Base-by-base conservation (phyloP, 2,888 invertebrate species). In the Hydrotaea diabolus region DNA sequence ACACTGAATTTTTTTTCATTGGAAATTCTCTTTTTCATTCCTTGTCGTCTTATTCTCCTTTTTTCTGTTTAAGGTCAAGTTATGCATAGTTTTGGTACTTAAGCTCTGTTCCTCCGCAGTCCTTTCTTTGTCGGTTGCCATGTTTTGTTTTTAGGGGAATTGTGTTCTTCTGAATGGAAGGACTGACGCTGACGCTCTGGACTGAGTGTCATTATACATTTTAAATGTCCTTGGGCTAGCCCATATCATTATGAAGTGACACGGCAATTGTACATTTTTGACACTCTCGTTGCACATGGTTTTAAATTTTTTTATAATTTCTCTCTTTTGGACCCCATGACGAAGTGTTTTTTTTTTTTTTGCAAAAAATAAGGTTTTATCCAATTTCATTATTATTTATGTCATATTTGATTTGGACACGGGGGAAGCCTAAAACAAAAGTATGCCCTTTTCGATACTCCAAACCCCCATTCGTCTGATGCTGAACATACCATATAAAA, bases 1-100 rank as follows among this genome's bases (percentile, higher is more conserved):
- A 59, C 3, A 59, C 59, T 59, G 59, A 59, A 59, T 59, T 23
- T 59, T 59, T 23, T 59, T 59, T 59, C 59, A 59, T 59, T 59
- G 23, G 59, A 3, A 23, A 15, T 26, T 59, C 26, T 21, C 26
- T 11, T 26, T 15, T 59, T 13, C 11, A 39, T 39, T 39, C 39
- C 39, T 8, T 8, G 39, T 31, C 31, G 7, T 1, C 39, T 39
- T 39, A 11, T 39, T 39, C 9, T 55, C 17, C 11, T 21, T 55
- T 21, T 26, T 23, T 26, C 1, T 7, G 11, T 59, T 59, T 59
- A 59, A 59, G 59, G 59, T 59, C 59, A 59, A 59, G 59, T 59
- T 59, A 59, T 59, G 59, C 59, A 59, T 59, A 59, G 59, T 59
- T 59, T 59, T 26, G 7, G 59, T 23, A 23, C 26, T 59, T 59